Evolutionary conservation across 2,888 invertebrate species (phyloP), one percentile per base, ranked within the genome.

Genomic region (Leucophora obtusa): DNA sequence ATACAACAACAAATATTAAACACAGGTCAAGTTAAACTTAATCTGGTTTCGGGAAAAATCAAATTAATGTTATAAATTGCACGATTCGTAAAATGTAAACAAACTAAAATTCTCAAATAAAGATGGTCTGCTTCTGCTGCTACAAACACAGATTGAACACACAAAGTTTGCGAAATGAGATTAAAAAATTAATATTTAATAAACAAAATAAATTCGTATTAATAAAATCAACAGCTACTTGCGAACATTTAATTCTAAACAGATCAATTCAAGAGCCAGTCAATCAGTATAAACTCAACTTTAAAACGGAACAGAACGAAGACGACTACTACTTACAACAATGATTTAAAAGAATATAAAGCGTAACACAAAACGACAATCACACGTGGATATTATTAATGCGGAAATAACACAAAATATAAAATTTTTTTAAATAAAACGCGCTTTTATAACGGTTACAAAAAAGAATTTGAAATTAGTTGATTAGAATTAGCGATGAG

Each of bases 241-340:
- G 72, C 58, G 15, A 65, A 65, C 53, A 77, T 33, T 21, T 43
- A 33, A 60, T 54, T 59, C 21, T 21, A 24, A 53, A 71, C 62
- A 38, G 11, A 47, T 14, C 56, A 7, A 50, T 72, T 51, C 43
- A 28, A 28, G 7, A 3, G 28, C 5, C 24, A 24, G 51, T 50
- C 28, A 56, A 58, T 28, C 68, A 81, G 80, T 76, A 60, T 28
- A 38, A 14, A 33, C 21, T 76, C 43, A 71, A 76, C 75, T 68
- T 63, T 69, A 47, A 53, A 76, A 63, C 68, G 60, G 38, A 71
- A 66, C 50, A 38, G 59, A 65, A 59, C 74, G 35, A 24, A 53
- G 6, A 51, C 58, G 51, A 72, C 18, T 56, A 54, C 33, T 4
- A 59, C 17, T 43, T 35, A 53, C 51, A 70, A 35, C 24, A 24